These are phyloP conservation scores for Blennius ocellaris DNA, from an alignment of 2,113 vertebrate species.

Conservation along the genomic window DNA sequence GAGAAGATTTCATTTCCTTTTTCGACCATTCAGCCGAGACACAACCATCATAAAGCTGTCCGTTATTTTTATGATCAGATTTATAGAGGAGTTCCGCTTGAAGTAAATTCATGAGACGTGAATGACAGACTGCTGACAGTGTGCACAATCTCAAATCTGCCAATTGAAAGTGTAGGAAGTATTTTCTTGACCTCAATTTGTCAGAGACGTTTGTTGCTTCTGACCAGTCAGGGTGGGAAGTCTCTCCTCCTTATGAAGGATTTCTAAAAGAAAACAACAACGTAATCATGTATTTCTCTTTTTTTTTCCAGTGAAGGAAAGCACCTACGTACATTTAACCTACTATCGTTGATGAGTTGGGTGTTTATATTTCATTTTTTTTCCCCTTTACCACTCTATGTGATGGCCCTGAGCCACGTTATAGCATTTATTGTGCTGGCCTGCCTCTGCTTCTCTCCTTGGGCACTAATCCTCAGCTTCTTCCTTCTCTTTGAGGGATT, in stretches of 20 bases:
- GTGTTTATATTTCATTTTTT: too few relatives aligned
- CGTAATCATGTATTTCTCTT: too few relatives aligned
- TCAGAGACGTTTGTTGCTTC: neutral
- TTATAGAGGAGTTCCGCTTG: conserved; percentile 13
- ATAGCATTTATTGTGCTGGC: too few relatives aligned
- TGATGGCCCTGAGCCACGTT: too few relatives aligned
- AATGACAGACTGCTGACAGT: conserved; percentile 34
- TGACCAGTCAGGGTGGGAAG: conserved; percentile 2
- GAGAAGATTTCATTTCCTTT: conserved; percentile 26
- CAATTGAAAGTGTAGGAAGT: conserved; percentile 36
- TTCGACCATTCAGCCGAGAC: conserved; percentile 16
- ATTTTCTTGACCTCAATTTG: conserved; percentile 6
- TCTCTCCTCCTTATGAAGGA: neutral
- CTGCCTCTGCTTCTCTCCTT: too few relatives aligned
- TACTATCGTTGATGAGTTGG: too few relatives aligned
- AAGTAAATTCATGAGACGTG: conserved; percentile 34
- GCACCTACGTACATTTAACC: too few relatives aligned
- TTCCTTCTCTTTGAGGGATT: too few relatives aligned
- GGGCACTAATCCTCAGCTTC: too few relatives aligned
- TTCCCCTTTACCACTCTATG: too few relatives aligned
- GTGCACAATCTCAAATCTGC: conserved; percentile 29
- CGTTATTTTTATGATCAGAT: conserved; percentile 43
- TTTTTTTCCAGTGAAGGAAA: too few relatives aligned
- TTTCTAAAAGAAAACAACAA: too few relatives aligned
- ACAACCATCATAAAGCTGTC: conserved; percentile 23